phyloP scores from a whole-genome alignment of 2,888 invertebrate genomes.

The Diaphora mendica region DNA sequence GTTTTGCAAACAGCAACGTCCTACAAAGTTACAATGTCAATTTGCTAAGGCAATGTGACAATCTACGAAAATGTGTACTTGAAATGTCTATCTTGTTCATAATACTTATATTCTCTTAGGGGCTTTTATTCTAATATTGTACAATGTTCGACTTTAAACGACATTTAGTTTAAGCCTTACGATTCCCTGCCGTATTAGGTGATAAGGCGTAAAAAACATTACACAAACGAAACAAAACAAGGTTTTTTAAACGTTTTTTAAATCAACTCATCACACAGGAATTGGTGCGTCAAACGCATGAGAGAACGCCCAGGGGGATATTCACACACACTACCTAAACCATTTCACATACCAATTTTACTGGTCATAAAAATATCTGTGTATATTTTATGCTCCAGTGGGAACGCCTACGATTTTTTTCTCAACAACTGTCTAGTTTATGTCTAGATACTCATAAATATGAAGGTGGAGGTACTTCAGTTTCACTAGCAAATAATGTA shows the following conservation, averaged over 20 bases:
- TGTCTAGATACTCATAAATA: slow-evolving; percentile 31
- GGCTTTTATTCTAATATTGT: slow-evolving; percentile 1
- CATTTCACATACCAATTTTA: slow-evolving; percentile 69
- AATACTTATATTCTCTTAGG: slow-evolving; percentile 3
- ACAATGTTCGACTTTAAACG: slow-evolving; percentile 3
- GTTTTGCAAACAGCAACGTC: not conserved
- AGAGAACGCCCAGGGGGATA: slow-evolving; percentile 37
- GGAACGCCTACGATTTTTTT: slow-evolving; percentile 61
- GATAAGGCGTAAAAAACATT: slow-evolving; percentile 20
- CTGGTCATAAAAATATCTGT: slow-evolving; percentile 71
- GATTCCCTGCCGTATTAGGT: slow-evolving; percentile 6
- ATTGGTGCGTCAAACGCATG: slow-evolving; percentile 46
- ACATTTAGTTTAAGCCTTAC: slow-evolving; percentile 6
- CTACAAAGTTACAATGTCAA: not conserved
- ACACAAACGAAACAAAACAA: slow-evolving; percentile 6
- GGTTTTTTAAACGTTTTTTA: slow-evolving; percentile 29
- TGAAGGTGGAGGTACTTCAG: slow-evolving; percentile 15
- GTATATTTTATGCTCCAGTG: slow-evolving; percentile 65
- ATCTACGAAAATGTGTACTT: not conserved
- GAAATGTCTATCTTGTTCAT: slow-evolving; percentile 1
- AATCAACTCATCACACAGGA: slow-evolving; percentile 42
- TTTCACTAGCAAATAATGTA: not conserved
- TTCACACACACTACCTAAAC: slow-evolving; percentile 51
- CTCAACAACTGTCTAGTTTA: slow-evolving; percentile 45
- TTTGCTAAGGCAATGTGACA: not conserved